Percentiles rank a stretch among this genome's conserved stretches.
Evolutionary conservation across 2,888 invertebrate species (phyloP).

Genomic region (Masnerella sp.): DNA sequence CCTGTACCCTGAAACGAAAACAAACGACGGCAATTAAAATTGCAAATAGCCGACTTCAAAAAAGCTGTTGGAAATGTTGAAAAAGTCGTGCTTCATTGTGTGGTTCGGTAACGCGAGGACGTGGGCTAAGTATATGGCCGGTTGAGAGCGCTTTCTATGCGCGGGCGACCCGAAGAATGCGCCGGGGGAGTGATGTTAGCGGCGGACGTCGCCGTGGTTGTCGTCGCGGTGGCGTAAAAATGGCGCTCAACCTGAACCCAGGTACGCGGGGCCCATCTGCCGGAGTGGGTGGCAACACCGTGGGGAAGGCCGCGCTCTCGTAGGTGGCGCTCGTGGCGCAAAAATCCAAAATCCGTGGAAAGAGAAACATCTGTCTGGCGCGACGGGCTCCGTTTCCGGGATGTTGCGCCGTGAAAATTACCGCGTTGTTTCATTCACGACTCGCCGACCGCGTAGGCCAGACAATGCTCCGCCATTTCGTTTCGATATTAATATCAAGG

Average conservation of each 20-base stretch:
- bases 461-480: conserved; percentile 34
- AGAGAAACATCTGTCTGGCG: conserved; percentile 51
- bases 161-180: conserved; percentile 70
- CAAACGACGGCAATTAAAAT: too few relatives aligned
- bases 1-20: too few relatives aligned
- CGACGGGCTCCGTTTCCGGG: conserved; percentile 38
- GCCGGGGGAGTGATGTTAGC: conserved; percentile 56
- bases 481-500: conserved; percentile 25
- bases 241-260: conserved; percentile 15
- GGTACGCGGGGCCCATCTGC: conserved; percentile 54
- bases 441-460: conserved; percentile 29
- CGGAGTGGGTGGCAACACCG: conserved; percentile 19
- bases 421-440: conserved; percentile 47
- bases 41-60: too few relatives aligned
- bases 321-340: conserved; percentile 49
- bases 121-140: conserved; percentile 64
- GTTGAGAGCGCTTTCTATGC: conserved; percentile 71
- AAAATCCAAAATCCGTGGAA: conserved; percentile 56
- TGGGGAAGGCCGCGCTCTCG: conserved; percentile 26
- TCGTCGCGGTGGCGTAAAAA: conserved; percentile 56
- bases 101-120: conserved; percentile 34
- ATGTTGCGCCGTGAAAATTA: conserved; percentile 48
- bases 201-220: conserved; percentile 45
- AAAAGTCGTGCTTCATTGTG: conserved; percentile 37
- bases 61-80: conserved; percentile 1